Evolutionary conservation across 2,888 invertebrate genomes (phyloP).

Genomic region (Pycnomerus fuliginosus): DNA sequence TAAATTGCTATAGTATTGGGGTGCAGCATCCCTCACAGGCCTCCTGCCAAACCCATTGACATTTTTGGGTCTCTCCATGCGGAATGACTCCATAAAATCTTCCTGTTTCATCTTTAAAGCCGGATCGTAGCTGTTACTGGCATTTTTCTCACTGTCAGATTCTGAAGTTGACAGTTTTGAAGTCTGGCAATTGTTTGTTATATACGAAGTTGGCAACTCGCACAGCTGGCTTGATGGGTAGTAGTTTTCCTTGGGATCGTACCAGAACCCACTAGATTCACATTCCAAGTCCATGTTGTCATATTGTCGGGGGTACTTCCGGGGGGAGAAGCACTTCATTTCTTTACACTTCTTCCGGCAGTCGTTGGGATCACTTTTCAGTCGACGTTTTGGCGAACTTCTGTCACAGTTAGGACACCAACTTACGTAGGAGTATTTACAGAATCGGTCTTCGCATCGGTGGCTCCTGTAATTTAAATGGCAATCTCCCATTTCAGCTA

Average conservation of each 20-base stretch:
- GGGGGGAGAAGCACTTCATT: slow-evolving; percentile 40
- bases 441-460: slow-evolving; percentile 40
- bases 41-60: slow-evolving; percentile 4
- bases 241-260: slow-evolving; percentile 13
- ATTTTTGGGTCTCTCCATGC: slow-evolving; percentile 25
- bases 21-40: too few relatives aligned
- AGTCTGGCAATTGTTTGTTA: slow-evolving; percentile 49
- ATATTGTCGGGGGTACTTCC: slow-evolving; percentile 39
- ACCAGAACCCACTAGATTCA: slow-evolving; percentile 37
- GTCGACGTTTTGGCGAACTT: slow-evolving; percentile 45
- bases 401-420: slow-evolving; percentile 52
- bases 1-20: slow-evolving; percentile 10
- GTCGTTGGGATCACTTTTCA: slow-evolving; percentile 47
- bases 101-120: slow-evolving; percentile 16
- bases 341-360: slow-evolving; percentile 48
- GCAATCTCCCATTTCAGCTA: slow-evolving; percentile 46
- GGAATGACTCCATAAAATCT: slow-evolving; percentile 9
- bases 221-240: slow-evolving; percentile 43
- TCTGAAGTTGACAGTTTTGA: slow-evolving; percentile 36
- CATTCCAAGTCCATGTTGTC: slow-evolving; percentile 50
- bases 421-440: slow-evolving; percentile 45
- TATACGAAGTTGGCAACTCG: slow-evolving; percentile 51
- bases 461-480: slow-evolving; percentile 38
- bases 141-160: slow-evolving; percentile 33
- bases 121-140: slow-evolving; percentile 38